Evolutionary conservation across 2,113 vertebrate genomes (phyloP).

Genomic region (Petrocephalus microphthalmus): DNA sequence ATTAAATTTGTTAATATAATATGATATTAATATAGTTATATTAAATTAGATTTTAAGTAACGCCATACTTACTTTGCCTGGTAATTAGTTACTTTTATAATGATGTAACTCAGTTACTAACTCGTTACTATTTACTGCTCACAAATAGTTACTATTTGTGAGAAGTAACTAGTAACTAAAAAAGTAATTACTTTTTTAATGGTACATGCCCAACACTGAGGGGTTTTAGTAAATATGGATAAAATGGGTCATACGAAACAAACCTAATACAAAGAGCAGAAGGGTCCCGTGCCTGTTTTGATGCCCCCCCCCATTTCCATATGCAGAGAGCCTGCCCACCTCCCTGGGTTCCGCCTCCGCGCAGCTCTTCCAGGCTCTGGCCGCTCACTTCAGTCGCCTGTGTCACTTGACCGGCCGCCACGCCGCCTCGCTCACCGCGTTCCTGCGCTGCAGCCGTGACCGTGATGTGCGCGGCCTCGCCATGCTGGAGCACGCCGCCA

Average conservation of each 20-base stretch:
- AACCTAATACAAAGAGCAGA: background rate
- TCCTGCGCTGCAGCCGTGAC: conserved; percentile 72
- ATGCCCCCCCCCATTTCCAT: background rate
- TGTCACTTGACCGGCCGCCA: conserved; percentile 92
- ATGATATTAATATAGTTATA: too few species aligned
- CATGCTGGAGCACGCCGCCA: conserved; percentile 74
- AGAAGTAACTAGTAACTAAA: too few species aligned
- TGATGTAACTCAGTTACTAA: too few species aligned
- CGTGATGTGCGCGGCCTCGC: conserved; percentile 73
- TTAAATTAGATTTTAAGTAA: too few species aligned
- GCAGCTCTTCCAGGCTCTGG: conserved; percentile 76
- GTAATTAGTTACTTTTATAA: too few species aligned
- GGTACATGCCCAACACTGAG: too few species aligned
- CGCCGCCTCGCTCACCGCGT: conserved; percentile 75
- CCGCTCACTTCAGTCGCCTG: conserved; percentile 73
- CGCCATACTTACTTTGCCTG: too few species aligned
- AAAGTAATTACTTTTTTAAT: too few species aligned
- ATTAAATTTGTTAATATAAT: too few species aligned
- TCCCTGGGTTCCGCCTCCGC: conserved; percentile 53
- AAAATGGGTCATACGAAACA: background rate
- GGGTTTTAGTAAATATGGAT: background rate
- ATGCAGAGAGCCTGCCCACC: conserved; percentile 74
- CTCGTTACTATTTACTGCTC: too few species aligned
- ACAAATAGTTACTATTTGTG: too few species aligned
- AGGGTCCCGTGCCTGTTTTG: background rate